Conservation (phyloP, 1,140 invertebrate genomes). For the Drosophila sturtevanti region DNA sequence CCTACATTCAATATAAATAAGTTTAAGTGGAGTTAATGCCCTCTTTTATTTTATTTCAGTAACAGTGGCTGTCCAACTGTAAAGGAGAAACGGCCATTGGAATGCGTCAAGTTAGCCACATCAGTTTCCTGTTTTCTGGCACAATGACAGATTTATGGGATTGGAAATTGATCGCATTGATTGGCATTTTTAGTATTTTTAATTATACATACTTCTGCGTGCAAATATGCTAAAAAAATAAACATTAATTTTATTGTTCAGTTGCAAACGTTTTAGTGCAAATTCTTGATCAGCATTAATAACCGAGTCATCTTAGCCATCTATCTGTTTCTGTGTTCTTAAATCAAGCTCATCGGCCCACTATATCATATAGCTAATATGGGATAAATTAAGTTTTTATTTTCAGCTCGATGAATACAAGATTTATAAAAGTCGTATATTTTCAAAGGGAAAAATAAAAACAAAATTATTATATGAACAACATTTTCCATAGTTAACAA, state of each 20-base stretch:
- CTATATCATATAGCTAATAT: no score
- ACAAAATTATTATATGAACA: no score
- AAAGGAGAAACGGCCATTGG: neutral
- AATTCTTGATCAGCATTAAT: conserved; percentile 1
- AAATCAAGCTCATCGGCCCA: no score
- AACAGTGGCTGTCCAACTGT: neutral
- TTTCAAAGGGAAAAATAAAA: no score
- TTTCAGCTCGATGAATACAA: no score
- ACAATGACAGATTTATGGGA: neutral
- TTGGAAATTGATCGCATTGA: neutral
- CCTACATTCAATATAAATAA: neutral
- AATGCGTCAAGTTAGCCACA: neutral
- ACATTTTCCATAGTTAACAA: no score
- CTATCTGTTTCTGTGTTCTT: no score
- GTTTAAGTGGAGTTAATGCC: neutral
- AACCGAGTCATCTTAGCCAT: no score
- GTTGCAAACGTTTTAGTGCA: no score
- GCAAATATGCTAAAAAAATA: neutral
- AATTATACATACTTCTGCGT: neutral
- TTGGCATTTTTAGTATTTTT: neutral
- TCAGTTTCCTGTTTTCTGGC: neutral
- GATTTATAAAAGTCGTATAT: no score
- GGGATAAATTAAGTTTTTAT: no score
- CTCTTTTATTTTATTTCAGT: neutral
- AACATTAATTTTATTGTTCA: neutral